Conservation (phyloP, 2,113 vertebrate species). For the Ceyx margarethae region DNA sequence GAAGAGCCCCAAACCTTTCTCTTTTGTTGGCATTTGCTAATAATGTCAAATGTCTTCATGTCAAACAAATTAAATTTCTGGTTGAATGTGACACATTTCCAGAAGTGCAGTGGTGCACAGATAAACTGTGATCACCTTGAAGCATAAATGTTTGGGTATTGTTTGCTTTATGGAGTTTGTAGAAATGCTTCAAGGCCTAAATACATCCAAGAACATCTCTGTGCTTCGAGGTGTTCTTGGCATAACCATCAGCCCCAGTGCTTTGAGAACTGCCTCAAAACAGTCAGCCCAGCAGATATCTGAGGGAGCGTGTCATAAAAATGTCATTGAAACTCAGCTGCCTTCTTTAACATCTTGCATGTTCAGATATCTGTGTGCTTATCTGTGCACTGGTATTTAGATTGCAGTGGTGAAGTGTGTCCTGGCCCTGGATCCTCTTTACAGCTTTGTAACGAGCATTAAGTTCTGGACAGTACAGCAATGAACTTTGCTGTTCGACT, state of each 20-base stretch:
- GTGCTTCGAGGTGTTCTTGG: neutral
- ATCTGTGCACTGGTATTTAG: neutral
- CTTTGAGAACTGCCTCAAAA: neutral
- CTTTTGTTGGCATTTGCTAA: neutral
- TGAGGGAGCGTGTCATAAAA: neutral
- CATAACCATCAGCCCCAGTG: neutral
- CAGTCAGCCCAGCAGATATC: neutral
- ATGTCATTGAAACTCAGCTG: neutral
- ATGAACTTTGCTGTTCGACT: neutral
- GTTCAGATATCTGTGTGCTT: neutral
- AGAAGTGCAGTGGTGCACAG: accelerated
- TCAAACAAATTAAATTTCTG: neutral
- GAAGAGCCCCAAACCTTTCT: neutral
- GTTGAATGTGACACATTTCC: neutral
- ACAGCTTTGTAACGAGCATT: neutral
- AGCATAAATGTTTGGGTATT: neutral
- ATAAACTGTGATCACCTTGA: neutral
- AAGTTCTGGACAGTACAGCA: neutral
- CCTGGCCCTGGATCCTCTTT: neutral
- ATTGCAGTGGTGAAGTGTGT: neutral
- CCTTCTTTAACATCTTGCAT: neutral
- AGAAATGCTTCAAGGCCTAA: neutral
- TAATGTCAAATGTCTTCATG: neutral
- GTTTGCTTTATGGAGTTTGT: neutral
- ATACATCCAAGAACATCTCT: neutral